These are phyloP conservation scores for Batillaria attramentaria DNA, from an alignment of 1,140 invertebrate species.

Conservation along the genomic window DNA sequence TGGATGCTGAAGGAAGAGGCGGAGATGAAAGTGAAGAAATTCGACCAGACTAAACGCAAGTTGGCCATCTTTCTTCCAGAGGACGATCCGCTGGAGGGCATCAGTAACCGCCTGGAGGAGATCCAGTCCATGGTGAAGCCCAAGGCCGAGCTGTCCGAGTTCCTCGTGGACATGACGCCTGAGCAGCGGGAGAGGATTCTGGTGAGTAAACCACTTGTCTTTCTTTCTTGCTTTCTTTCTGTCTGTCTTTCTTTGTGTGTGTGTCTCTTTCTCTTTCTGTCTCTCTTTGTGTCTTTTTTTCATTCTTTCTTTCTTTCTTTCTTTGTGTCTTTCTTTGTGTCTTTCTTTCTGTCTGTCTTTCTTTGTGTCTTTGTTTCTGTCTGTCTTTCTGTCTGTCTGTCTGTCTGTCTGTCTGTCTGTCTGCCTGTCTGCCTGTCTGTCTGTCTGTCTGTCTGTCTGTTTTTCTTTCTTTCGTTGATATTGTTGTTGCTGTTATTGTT, in stretches of 20 bases:
- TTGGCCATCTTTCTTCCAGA: slow-evolving; percentile 55
- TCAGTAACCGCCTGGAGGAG: slow-evolving; percentile 51
- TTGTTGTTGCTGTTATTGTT: too few species aligned
- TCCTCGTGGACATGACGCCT: slow-evolving; percentile 42
- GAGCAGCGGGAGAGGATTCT: slow-evolving; percentile 50
- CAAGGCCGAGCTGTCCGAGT: slow-evolving; percentile 44
- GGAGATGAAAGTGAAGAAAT: slow-evolving; percentile 41
- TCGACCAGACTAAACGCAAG: slow-evolving; percentile 45
- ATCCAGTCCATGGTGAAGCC: slow-evolving; percentile 54
- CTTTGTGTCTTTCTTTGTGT: slow-evolving; percentile 3
- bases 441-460: neutral
- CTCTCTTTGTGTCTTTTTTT: neutral
- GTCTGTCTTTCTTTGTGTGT: neutral
- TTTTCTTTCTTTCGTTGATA: neutral
- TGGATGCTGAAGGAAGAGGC: slow-evolving; percentile 55
- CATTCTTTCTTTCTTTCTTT: neutral
- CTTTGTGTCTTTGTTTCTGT: slow-evolving; percentile 18
- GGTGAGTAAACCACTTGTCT: slow-evolving; percentile 39
- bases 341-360: slow-evolving; percentile 23
- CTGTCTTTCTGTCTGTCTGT: too few species aligned
- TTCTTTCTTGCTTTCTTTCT: neutral
- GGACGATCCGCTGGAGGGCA: slow-evolving; percentile 46
- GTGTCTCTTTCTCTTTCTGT: neutral
- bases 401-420: neutral
- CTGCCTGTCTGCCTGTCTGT: slow-evolving; percentile 12